phyloP scores from a whole-genome alignment of 2,797 vertebrate species.

The Myripristis murdjan region DNA sequence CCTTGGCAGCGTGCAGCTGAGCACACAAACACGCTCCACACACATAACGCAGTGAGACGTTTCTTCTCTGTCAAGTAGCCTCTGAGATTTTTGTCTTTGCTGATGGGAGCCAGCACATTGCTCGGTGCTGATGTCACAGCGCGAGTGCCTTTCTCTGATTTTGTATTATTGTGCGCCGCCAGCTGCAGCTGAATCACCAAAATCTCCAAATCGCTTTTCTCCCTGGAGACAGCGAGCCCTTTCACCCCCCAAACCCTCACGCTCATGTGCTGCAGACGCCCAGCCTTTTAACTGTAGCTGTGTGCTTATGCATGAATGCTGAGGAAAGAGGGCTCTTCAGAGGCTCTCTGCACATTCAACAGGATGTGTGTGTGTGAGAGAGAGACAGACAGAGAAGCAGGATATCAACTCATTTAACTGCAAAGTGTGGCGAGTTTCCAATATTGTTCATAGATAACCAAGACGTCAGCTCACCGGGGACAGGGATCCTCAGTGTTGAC shows the following conservation, averaged over 20 bases:
- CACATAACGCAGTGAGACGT: conserved; percentile 37
- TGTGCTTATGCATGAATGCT: neutral
- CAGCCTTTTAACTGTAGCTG: conserved; percentile 21
- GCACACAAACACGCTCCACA: conserved; percentile 29
- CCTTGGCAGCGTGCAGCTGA: conserved; percentile 31
- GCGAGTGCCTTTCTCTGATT: conserved; percentile 89
- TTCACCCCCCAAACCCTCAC: conserved; percentile 55
- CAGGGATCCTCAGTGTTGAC: too few species aligned
- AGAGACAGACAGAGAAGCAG: too few species aligned
- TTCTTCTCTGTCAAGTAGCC: conserved; percentile 88
- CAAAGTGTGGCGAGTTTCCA: too few species aligned
- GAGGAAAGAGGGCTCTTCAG: conserved; percentile 17
- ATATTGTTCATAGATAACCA: too few species aligned
- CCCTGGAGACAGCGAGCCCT: conserved; percentile 50
- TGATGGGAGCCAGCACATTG: conserved; percentile 92
- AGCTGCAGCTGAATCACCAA: conserved; percentile 91
- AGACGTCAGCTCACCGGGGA: too few species aligned
- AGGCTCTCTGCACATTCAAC: neutral
- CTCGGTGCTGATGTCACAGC: conserved; percentile 91
- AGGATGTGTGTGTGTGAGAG: neutral
- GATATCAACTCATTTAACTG: too few species aligned
- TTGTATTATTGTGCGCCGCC: conserved; percentile 85
- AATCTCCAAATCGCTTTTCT: conserved; percentile 81
- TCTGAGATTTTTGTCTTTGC: conserved; percentile 88
- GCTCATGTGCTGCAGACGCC: conserved; percentile 6